Evolutionary conservation across 1,140 invertebrate genomes (phyloP).

Genomic region (Magallana gigas): DNA sequence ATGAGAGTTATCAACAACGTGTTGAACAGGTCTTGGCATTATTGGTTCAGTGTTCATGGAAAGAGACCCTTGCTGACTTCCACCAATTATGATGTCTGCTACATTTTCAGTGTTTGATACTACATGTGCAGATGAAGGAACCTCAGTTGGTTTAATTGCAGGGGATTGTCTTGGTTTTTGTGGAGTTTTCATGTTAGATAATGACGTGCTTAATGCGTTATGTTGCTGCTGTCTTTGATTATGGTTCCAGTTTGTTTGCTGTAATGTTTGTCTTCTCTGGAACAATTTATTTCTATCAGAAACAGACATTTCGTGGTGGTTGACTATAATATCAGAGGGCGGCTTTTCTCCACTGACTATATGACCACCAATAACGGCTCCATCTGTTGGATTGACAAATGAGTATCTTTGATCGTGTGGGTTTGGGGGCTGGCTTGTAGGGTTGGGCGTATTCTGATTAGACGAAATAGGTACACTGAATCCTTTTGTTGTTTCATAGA

Average conservation of each 20-base stretch:
- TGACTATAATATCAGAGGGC: constrained; percentile 1
- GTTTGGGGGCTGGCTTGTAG: not conserved
- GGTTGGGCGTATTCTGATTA: not conserved
- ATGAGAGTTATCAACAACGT: not conserved
- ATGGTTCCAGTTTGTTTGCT: not conserved
- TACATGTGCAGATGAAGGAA: not conserved
- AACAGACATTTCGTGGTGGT: not conserved
- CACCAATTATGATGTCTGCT: not conserved
- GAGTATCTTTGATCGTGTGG: not conserved
- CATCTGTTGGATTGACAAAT: constrained; percentile 1
- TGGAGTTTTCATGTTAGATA: not conserved
- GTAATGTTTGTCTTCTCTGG: not conserved
- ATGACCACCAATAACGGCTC: not conserved
- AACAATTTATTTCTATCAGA: not conserved
- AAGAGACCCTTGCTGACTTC: not conserved
- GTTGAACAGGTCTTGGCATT: not conserved
- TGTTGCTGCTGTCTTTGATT: not conserved
- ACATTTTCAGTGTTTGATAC: not conserved
- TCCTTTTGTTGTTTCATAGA: not conserved
- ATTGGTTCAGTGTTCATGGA: not conserved
- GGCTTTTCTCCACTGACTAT: not conserved
- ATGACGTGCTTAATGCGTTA: not conserved
- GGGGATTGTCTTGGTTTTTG: not conserved
- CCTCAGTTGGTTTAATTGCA: not conserved
- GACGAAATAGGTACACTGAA: constrained; percentile 4